phyloP scores from a whole-genome alignment of 2,888 invertebrate species.

The Chymomyza procnemis region DNA sequence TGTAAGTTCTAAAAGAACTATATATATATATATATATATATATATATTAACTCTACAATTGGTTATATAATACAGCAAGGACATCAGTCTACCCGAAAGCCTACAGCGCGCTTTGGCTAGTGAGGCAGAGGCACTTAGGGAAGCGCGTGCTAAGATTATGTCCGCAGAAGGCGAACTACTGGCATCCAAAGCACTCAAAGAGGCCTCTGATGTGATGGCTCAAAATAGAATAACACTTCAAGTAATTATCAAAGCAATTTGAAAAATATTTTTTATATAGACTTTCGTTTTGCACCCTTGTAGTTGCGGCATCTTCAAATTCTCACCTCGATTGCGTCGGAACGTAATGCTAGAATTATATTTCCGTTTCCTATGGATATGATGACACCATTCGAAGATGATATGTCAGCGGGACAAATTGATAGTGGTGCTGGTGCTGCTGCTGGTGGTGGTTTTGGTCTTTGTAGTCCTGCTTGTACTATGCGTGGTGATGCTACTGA shows the following conservation, averaged over 20 bases:
- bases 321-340: slow-evolving; percentile 57
- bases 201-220: slow-evolving; percentile 71
- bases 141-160: slow-evolving; percentile 71
- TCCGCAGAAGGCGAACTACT: slow-evolving; percentile 68
- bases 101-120: slow-evolving; percentile 68
- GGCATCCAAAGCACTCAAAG: slow-evolving; percentile 62
- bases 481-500: too few relatives aligned
- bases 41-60: too few relatives aligned
- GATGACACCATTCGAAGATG: slow-evolving; percentile 34
- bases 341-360: slow-evolving; percentile 55
- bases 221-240: slow-evolving; percentile 65
- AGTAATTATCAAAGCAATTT: slow-evolving; percentile 32
- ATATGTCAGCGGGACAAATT: background rate
- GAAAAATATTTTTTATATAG: too few relatives aligned
- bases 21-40: too few relatives aligned
- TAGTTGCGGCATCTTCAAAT: slow-evolving; percentile 68
- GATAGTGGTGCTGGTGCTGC: background rate
- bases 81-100: slow-evolving; percentile 57
- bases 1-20: slow-evolving; percentile 80
- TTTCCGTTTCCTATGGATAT: slow-evolving; percentile 69
- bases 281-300: too few relatives aligned
- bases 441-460: background rate
- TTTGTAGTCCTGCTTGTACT: background rate
- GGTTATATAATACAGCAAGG: slow-evolving; percentile 59
- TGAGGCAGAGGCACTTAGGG: slow-evolving; percentile 69